Percentiles rank a stretch among this genome's conserved stretches.
These are phyloP conservation scores for Camponotus floridanus DNA, from an alignment of 1,140 invertebrate genomes.

Conservation along the genomic window DNA sequence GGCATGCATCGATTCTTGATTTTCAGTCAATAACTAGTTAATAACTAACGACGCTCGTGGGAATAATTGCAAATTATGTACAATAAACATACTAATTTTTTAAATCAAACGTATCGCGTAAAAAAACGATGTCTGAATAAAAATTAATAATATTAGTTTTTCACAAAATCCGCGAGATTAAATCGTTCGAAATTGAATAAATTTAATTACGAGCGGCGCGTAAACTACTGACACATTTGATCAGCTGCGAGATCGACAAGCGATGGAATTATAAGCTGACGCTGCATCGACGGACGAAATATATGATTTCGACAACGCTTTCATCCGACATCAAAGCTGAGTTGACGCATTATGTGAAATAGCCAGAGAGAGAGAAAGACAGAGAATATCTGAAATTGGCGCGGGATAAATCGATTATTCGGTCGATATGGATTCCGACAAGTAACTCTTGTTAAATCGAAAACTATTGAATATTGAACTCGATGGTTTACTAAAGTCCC, in stretches of 20 bases:
- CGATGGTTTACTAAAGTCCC: not conserved
- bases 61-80: not conserved
- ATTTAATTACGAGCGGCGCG: constrained; percentile 5
- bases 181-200: not conserved
- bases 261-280: not conserved
- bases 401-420: not conserved
- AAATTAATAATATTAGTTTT: not conserved
- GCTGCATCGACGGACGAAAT: not conserved
- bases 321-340: not conserved
- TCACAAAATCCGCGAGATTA: not conserved
- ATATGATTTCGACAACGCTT: not conserved
- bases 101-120: not conserved
- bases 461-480: not conserved
- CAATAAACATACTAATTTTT: not conserved
- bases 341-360: not conserved
- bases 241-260: not conserved
- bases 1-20: not conserved
- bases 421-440: not conserved
- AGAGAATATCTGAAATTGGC: not conserved
- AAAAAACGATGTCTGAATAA: not conserved
- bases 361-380: not conserved
- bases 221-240: constrained; percentile 19
- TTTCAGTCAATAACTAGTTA: constrained; percentile 26
- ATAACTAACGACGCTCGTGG: not conserved
- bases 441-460: constrained; percentile 17